A percentile compares a stretch with the other conserved stretches of the same genome.
These are phyloP conservation scores for Pycnonotus jocosus DNA, from an alignment of 2,113 vertebrate species.

Conservation along the genomic window DNA sequence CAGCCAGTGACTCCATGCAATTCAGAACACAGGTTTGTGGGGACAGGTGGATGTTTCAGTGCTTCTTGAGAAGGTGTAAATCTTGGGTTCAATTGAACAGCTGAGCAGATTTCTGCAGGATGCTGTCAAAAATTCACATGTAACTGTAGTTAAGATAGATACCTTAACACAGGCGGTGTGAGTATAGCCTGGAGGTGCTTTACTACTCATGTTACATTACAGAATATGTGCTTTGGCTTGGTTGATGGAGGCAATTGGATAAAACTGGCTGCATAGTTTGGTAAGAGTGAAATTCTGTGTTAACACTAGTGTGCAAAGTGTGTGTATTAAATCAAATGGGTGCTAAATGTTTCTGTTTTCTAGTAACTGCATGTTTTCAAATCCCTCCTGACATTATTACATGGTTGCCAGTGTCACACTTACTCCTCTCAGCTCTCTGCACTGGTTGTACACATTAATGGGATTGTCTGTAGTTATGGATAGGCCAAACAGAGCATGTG, in stretches of 20 bases:
- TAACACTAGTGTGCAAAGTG: neutral
- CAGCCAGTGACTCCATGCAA: neutral
- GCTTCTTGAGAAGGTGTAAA: neutral
- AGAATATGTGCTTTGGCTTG: neutral
- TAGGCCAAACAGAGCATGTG: neutral
- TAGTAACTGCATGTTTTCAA: neutral
- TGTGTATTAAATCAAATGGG: neutral
- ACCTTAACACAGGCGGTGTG: neutral
- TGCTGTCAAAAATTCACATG: neutral
- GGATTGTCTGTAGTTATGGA: neutral
- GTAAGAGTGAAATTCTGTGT: neutral
- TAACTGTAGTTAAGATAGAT: neutral
- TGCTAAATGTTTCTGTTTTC: neutral
- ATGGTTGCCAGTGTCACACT: neutral
- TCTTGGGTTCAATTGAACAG: neutral
- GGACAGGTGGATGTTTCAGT: neutral
- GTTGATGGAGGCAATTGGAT: neutral
- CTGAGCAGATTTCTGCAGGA: neutral
- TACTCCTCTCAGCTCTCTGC: neutral
- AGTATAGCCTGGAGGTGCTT: neutral
- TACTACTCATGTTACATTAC: neutral
- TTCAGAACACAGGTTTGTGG: neutral
- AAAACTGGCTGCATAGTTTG: neutral
- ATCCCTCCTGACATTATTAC: neutral
- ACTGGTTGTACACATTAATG: neutral